Percentiles rank a stretch among this genome's conserved stretches.
Conservation (phyloP, 2,797 vertebrate species). For the Manis pentadactyla region DNA sequence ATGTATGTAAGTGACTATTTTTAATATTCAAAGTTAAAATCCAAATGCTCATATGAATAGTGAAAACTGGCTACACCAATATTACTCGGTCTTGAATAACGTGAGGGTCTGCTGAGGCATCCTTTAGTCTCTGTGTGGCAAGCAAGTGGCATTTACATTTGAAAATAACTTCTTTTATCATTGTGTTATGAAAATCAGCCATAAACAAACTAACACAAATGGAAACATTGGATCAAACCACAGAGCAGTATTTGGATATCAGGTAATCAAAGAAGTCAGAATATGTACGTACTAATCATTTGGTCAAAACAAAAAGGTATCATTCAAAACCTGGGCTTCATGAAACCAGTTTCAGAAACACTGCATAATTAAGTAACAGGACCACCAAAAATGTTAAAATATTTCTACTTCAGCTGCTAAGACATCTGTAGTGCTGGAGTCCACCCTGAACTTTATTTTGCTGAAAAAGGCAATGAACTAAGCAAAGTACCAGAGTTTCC, state of each 20-base stretch:
- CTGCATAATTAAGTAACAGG: neutral
- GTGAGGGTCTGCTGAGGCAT: neutral
- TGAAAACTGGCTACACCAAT: neutral
- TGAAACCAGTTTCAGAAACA: neutral
- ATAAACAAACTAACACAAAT: neutral
- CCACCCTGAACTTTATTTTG: neutral
- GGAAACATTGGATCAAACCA: neutral
- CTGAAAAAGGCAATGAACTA: neutral
- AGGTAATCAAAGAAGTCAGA: neutral
- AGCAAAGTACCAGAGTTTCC: neutral
- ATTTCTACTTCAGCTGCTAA: neutral
- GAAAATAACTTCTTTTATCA: neutral
- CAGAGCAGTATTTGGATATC: neutral
- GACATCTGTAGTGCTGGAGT: neutral
- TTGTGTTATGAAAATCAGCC: neutral
- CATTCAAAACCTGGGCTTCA: neutral
- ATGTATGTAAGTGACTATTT: neutral
- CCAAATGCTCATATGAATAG: neutral
- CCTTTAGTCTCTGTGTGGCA: neutral
- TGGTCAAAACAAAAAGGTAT: neutral
- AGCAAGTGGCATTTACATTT: neutral
- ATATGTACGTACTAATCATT: neutral
- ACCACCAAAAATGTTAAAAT: neutral
- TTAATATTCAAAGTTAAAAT: constrained; percentile 31
- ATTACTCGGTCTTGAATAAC: neutral